phyloP scores from a whole-genome alignment of 2,797 vertebrate species.

The Melanotaenia parkinsoni region DNA sequence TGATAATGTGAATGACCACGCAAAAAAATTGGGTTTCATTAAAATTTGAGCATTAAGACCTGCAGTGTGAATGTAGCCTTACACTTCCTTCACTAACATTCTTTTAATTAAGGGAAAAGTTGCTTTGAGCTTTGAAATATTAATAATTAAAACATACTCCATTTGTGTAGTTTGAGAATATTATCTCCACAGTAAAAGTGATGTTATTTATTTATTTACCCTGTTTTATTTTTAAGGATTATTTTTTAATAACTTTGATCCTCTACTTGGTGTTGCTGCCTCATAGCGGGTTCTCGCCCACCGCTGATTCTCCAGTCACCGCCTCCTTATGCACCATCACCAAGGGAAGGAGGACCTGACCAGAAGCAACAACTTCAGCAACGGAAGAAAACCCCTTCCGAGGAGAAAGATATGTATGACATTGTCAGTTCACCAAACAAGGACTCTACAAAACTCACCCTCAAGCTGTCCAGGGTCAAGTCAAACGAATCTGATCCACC shows the following conservation, averaged over 20 bases:
- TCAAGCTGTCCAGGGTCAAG: slow-evolving; percentile 93
- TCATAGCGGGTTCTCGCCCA: slow-evolving; percentile 89
- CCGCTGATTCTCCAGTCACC: slow-evolving; percentile 94
- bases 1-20: no score
- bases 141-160: not conserved
- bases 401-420: slow-evolving; percentile 96
- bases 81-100: not conserved
- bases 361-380: slow-evolving; percentile 79
- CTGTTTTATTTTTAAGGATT: not conserved
- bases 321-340: slow-evolving; percentile 91
- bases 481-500: slow-evolving; percentile 93
- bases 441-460: slow-evolving; percentile 94
- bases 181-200: not conserved
- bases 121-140: not conserved
- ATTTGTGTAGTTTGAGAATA: slow-evolving; percentile 8
- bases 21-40: no score
- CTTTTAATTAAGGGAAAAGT: slow-evolving; percentile 12
- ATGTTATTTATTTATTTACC: not conserved
- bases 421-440: slow-evolving; percentile 96
- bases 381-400: slow-evolving; percentile 84
- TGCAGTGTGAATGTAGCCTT: not conserved
- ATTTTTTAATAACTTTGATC: slow-evolving; percentile 5
- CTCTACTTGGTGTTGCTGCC: slow-evolving; percentile 21
- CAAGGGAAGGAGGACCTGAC: slow-evolving; percentile 92
- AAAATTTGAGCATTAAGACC: no score